Conservation (phyloP, 2,888 invertebrate species). For the Melanostoma mellinum region DNA sequence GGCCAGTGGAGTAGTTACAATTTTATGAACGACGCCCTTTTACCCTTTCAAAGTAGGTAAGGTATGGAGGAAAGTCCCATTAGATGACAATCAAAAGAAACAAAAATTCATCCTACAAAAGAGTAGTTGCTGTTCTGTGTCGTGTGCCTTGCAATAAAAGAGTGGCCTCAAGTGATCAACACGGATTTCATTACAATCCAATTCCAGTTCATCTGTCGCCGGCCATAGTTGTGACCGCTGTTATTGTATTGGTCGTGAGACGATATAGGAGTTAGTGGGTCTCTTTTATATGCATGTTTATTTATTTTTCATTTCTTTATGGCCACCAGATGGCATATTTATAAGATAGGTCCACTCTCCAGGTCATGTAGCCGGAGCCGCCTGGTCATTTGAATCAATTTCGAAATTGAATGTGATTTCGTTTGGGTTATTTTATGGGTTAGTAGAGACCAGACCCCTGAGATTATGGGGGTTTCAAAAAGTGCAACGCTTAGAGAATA, state of each 20-base stretch:
- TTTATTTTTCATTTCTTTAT: slow-evolving; percentile 13
- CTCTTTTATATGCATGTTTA: neutral
- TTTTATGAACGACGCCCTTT: slow-evolving; percentile 5
- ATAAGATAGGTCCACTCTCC: slow-evolving; percentile 40
- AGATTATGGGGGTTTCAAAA: too few relatives aligned
- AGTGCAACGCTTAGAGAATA: too few relatives aligned
- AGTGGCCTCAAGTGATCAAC: slow-evolving; percentile 51
- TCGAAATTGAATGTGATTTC: slow-evolving; percentile 50
- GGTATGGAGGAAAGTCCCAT: slow-evolving; percentile 11
- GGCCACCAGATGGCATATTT: slow-evolving; percentile 31
- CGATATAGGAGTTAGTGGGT: slow-evolving; percentile 41
- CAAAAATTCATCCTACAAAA: slow-evolving; percentile 2
- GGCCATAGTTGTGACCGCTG: neutral
- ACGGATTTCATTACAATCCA: slow-evolving; percentile 40
- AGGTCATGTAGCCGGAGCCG: slow-evolving; percentile 47
- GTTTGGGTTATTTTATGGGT: slow-evolving; percentile 46
- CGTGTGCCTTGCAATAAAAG: slow-evolving; percentile 12
- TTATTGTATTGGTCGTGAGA: slow-evolving; percentile 44
- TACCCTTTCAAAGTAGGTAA: slow-evolving; percentile 7
- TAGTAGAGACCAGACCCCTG: slow-evolving; percentile 20
- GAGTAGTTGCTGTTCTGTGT: slow-evolving; percentile 1
- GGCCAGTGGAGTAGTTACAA: neutral
- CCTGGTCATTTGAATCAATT: slow-evolving; percentile 63
- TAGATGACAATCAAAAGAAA: slow-evolving; percentile 40
- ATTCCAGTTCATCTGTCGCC: slow-evolving; percentile 43